These are phyloP conservation scores for Agriotes lineatus DNA, from an alignment of 2,888 invertebrate species.

Conservation along the genomic window DNA sequence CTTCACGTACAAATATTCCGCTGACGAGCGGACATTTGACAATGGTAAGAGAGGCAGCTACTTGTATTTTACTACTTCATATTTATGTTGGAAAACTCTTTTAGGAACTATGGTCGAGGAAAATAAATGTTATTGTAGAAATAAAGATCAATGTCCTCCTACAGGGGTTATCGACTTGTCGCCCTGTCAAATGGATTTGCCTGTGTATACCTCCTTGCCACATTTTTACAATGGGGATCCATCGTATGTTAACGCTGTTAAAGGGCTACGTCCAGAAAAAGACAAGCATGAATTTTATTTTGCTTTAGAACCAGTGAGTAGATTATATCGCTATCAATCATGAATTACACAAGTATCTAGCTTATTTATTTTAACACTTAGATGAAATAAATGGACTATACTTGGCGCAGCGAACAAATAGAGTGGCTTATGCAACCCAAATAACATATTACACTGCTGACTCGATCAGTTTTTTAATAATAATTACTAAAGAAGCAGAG, in stretches of 20 bases:
- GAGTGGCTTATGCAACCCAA: too few species aligned
- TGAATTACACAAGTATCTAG: too few species aligned
- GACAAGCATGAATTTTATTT: constrained; percentile 82
- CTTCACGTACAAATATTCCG: constrained; percentile 75
- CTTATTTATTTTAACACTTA: too few species aligned
- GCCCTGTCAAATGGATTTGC: constrained; percentile 82
- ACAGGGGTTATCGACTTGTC: constrained; percentile 84
- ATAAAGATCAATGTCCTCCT: constrained; percentile 79
- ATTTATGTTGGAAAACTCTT: too few species aligned
- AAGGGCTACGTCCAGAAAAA: constrained; percentile 77
- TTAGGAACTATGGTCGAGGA: constrained; percentile 71
- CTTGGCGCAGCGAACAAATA: too few species aligned
- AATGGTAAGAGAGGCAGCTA: constrained; percentile 69
- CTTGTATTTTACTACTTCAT: background rate
- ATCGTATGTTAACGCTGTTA: constrained; percentile 72
- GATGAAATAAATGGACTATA: too few species aligned
- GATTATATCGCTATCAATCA: too few species aligned
- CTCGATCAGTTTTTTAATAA: too few species aligned
- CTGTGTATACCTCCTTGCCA: constrained; percentile 86
- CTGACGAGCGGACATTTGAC: constrained; percentile 75
- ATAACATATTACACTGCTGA: too few species aligned
- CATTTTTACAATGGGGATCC: constrained; percentile 86
- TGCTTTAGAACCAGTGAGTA: constrained; percentile 79
- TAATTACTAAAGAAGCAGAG: too few species aligned
- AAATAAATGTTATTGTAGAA: constrained; percentile 81